Base-by-base conservation (phyloP, 2,888 invertebrate genomes). In the Eilema sororculum region DNA sequence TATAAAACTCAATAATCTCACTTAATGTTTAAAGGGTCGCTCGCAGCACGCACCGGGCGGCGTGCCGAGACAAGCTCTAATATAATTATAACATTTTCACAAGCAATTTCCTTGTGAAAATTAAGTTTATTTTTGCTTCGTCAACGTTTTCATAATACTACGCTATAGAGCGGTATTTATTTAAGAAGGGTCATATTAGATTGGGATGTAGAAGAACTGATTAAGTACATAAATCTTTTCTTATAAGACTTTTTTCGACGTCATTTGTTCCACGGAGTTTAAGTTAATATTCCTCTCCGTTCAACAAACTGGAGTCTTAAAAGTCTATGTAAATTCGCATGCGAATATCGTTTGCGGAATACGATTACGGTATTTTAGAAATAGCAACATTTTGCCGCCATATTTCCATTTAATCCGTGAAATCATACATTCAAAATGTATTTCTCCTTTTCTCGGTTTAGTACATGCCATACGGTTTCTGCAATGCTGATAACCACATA, bases 11-110 rank as follows among this genome's bases (percentile, higher is more conserved):
- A 71, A 72, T 82, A 72, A 78, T 79, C 74, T 75, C 68, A 70
- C 73, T 78, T 81, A 79, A 78, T 83, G 75, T 78, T 83, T 69
- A 74, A 77, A 71, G 71, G 74, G 71, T 61, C 52, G 64, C 60
- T 61, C 69, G 59, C 41, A 64, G 65, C 71, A 79, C 79, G 73
- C 77, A 72, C 67, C 74, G 58, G 68, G 61, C 64, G 74, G 72
- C 80, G 78, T 76, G 80, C 74, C 79, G 73, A 69, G 71, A 79
- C 80, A 79, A 70, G 79, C 82, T 80, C 79, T 82, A 81, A 80
- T 78, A 76, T 78, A 82, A 82, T 82, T 80, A 81, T 74, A 75
- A 71, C 74, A 82, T 82, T 46, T 82, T 78, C 78, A 76, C 71
- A 72, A 82, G 73, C 78, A 80, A 82, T 81, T 80, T 80, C 71